These are phyloP conservation scores for Palaemon carinicauda DNA, from an alignment of 1,140 invertebrate species.

Conservation along the genomic window DNA sequence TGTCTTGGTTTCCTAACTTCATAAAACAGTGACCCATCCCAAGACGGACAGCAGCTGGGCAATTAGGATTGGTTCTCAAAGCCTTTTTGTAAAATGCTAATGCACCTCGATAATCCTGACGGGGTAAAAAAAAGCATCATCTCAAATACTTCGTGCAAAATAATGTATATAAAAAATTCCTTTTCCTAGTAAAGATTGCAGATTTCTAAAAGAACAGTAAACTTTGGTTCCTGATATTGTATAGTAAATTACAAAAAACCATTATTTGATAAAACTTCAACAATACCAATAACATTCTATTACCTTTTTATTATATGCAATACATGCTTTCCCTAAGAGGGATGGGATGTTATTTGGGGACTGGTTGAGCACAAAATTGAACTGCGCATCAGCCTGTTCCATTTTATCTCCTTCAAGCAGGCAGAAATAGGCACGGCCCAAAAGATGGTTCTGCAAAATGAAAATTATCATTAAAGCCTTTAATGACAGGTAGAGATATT, in stretches of 20 bases:
- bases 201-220: too few relatives aligned
- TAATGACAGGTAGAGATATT: too few relatives aligned
- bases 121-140: slow-evolving; percentile 23
- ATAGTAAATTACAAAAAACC: too few relatives aligned
- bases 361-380: slow-evolving; percentile 98
- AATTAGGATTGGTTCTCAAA: slow-evolving; percentile 92
- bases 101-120: slow-evolving; percentile 86
- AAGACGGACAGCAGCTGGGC: slow-evolving; percentile 94
- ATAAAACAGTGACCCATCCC: slow-evolving; percentile 99
- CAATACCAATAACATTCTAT: too few relatives aligned
- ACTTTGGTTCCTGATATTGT: too few relatives aligned
- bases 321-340: slow-evolving; percentile 97
- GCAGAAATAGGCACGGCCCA: slow-evolving; percentile 97
- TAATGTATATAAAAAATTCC: background rate
- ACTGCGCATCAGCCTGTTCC: slow-evolving; percentile 99
- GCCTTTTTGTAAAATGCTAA: slow-evolving; percentile 98
- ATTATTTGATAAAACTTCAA: too few relatives aligned
- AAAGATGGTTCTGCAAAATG: slow-evolving; percentile 61
- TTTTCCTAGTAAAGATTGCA: too few relatives aligned
- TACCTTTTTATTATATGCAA: slow-evolving; percentile 87
- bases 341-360: slow-evolving; percentile 96
- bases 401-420: slow-evolving; percentile 98
- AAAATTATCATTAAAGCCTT: too few relatives aligned
- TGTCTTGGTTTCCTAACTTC: slow-evolving; percentile 94
- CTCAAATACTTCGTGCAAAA: background rate